Conservation (phyloP, 2,797 vertebrate species). For the Apogon hyalosoma region DNA sequence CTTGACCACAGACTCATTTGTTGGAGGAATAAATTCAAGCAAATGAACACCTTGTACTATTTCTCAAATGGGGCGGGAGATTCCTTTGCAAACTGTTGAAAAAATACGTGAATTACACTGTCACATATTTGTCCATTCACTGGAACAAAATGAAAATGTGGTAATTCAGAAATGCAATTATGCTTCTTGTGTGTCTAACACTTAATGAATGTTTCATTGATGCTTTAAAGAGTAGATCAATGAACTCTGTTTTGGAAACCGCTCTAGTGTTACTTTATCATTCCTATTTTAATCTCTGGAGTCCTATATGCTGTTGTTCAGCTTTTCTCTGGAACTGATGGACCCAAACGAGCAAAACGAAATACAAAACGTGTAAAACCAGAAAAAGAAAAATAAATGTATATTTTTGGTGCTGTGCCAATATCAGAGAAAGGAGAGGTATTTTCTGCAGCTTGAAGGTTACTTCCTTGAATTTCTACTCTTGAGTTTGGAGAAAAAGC, state of each 20-base stretch:
- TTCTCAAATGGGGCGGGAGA: conserved; percentile 33
- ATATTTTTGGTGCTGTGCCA: too few species aligned
- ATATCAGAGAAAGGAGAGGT: too few species aligned
- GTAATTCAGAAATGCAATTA: conserved; percentile 59
- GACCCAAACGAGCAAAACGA: conserved; percentile 1
- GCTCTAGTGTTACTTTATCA: conserved; percentile 19
- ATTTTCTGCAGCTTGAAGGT: conserved; percentile 9
- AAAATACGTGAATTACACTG: conserved; percentile 25
- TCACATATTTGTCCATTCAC: conserved; percentile 29
- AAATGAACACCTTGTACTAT: conserved; percentile 30
- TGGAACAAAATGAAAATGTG: conserved; percentile 41
- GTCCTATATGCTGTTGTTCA: conserved; percentile 2
- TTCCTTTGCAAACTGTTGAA: conserved; percentile 34
- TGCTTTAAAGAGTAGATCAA: conserved; percentile 44
- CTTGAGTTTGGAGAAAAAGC: conserved; percentile 3
- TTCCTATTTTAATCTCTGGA: conserved; percentile 29
- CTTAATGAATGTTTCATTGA: conserved; percentile 52
- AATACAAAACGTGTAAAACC: not conserved
- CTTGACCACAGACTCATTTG: conserved; percentile 44
- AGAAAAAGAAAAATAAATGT: not conserved
- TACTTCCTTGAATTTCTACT: conserved; percentile 2
- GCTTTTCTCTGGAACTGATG: not conserved
- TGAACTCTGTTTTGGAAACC: conserved; percentile 47
- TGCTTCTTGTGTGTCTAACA: conserved; percentile 41
- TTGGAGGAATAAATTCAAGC: conserved; percentile 45